These are phyloP conservation scores for Antitype chi DNA, from an alignment of 2,888 invertebrate species.

Conservation along the genomic window DNA sequence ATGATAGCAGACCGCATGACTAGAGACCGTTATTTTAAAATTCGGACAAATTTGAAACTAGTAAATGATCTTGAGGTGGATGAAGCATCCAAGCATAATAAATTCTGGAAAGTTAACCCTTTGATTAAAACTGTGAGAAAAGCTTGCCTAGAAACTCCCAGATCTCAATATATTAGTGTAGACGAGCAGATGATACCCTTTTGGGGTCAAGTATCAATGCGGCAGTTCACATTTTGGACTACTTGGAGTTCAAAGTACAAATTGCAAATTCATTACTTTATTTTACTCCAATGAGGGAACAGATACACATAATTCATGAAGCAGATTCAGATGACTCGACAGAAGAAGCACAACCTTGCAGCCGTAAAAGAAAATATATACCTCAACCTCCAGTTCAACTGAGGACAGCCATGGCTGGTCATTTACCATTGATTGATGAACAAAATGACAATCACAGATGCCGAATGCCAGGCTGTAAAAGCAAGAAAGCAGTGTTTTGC, in stretches of 20 bases:
- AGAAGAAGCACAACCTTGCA: background rate
- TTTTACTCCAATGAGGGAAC: slow-evolving; percentile 3
- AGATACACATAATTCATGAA: slow-evolving; percentile 5
- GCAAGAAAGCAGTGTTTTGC: slow-evolving; percentile 11
- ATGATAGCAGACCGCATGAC: slow-evolving; percentile 17
- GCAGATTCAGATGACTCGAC: background rate
- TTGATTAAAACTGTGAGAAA: slow-evolving; percentile 9
- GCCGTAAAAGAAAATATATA: slow-evolving; percentile 18
- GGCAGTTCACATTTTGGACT: slow-evolving; percentile 1
- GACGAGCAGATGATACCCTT: slow-evolving; percentile 16
- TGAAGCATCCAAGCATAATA: slow-evolving; percentile 3
- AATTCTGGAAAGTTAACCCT: slow-evolving; percentile 5
- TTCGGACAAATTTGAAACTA: slow-evolving; percentile 18
- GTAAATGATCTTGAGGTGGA: background rate
- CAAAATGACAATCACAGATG: slow-evolving; percentile 3
- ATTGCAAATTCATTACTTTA: slow-evolving; percentile 12
- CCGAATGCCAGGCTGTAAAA: slow-evolving; percentile 14
- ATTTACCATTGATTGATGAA: slow-evolving; percentile 10
- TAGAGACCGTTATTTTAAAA: slow-evolving; percentile 6
- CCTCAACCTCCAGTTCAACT: slow-evolving; percentile 14
- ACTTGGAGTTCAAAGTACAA: background rate
- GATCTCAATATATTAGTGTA: slow-evolving; percentile 7
- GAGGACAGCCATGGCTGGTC: slow-evolving; percentile 3
- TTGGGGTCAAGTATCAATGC: slow-evolving; percentile 25
- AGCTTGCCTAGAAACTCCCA: slow-evolving; percentile 6